phyloP scores from a whole-genome alignment of 1,140 invertebrate genomes.

The Phenacoccus solenopsis region DNA sequence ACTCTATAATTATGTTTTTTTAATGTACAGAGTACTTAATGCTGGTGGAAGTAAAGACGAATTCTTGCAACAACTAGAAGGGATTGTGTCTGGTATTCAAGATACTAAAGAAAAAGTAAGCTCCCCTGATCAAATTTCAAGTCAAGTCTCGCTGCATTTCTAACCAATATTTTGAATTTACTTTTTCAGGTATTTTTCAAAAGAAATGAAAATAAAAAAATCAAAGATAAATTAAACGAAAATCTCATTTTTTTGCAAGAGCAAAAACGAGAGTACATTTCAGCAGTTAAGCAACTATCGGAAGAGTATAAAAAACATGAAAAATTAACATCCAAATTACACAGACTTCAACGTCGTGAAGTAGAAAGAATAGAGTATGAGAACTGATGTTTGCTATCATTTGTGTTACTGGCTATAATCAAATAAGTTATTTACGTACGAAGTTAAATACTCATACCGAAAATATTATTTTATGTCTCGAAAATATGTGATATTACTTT shows the following conservation, averaged over 20 bases:
- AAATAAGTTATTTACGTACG: too few species aligned
- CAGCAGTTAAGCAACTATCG: slow-evolving; percentile 66
- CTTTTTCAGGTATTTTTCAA: slow-evolving; percentile 36
- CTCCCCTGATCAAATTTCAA: neutral
- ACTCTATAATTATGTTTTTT: slow-evolving; percentile 19
- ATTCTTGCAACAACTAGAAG: slow-evolving; percentile 76
- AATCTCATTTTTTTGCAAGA: slow-evolving; percentile 60
- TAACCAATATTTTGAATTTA: neutral
- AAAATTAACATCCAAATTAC: neutral
- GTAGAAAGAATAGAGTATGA: too few species aligned
- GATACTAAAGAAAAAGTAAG: slow-evolving; percentile 63
- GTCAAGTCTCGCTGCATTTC: neutral
- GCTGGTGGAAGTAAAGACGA: slow-evolving; percentile 59
- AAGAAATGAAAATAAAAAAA: slow-evolving; percentile 54
- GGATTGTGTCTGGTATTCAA: slow-evolving; percentile 71
- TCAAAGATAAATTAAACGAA: slow-evolving; percentile 53
- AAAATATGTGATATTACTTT: too few species aligned
- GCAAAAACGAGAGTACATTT: slow-evolving; percentile 68
- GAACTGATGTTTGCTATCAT: too few species aligned
- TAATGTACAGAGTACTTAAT: slow-evolving; percentile 46
- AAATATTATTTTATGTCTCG: too few species aligned
- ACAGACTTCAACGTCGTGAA: too few species aligned
- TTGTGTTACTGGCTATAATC: too few species aligned
- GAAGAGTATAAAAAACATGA: slow-evolving; percentile 47
- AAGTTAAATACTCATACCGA: too few species aligned